Base-by-base conservation (phyloP, 2,888 invertebrate species). In the Calameuta filiformis region DNA sequence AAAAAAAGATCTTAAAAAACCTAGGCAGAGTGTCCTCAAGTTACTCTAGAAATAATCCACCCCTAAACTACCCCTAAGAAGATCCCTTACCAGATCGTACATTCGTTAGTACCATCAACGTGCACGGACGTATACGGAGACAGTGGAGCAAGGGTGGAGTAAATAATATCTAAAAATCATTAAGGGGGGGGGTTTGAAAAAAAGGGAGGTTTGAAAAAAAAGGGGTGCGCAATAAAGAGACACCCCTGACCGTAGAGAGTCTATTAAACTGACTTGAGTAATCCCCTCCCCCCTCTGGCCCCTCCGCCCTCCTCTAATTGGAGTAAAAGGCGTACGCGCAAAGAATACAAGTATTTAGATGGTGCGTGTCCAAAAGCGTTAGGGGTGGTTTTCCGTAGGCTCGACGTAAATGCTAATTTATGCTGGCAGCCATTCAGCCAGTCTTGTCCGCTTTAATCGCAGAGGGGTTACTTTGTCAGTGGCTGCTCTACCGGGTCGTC, bases 1-100 rank as follows among this genome's bases (percentile, higher is more conserved):
- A 88, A 56, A 56, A 56, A 9, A 6, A 56, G 33, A 23, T 15
- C 40, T 15, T 23, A 15, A 40, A 40, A 56, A 56, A 9, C 9
- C 2, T 9, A 56, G 2, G 0, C 2, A 56, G 23, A 23, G 9
- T 40, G 40, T 40, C 56, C n/a, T 56, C 15, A 2, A 23, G 56
- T 56, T 23, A 23, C 56, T 2, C 0, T 9, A 23, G 0, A 23
- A 56, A 15, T 23, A 23, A 9, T 23, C 56, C 56, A 56, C 9
- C 56, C 56, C 56, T 56, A 23, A 56, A 9, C 56, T 23, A 56
- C 56, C 56, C 56, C 23, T 9, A 23, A 1, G 23, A 2, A 56
- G 6, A 23, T 56, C 56, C 23, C 56, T 56, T 9, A 15, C 9
- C 2, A 23, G 23, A 23, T 9, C 6, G 6, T 9, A 56, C 23